phyloP scores from a whole-genome alignment of 35 echinoderm and acorn worm species.

The Stichopus chloronotus region DNA sequence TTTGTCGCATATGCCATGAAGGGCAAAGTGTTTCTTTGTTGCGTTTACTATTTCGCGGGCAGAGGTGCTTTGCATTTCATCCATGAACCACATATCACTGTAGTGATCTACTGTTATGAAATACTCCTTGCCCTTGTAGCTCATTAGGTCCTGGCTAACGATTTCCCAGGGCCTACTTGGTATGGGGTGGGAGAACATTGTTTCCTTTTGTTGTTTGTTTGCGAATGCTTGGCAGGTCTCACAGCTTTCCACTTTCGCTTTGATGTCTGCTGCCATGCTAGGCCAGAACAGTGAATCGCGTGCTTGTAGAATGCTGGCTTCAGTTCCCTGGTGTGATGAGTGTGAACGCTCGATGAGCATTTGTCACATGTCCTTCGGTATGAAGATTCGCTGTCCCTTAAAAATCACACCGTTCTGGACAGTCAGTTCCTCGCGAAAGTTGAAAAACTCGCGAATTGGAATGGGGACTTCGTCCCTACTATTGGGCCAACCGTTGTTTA shows the following conservation, averaged over 20 bases:
- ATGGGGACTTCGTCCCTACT: conserved; percentile 51
- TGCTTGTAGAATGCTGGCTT: conserved; percentile 67
- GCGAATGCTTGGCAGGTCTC: conserved; percentile 49
- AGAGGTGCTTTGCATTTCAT: conserved; percentile 54
- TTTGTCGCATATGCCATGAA: no score
- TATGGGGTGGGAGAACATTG: conserved; percentile 55
- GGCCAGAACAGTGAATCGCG: conserved; percentile 72
- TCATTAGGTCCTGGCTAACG: conserved; percentile 62
- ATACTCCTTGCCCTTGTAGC: conserved; percentile 53
- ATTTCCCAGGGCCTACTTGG: conserved; percentile 59
- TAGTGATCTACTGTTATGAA: conserved; percentile 69
- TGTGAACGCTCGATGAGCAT: conserved; percentile 49
- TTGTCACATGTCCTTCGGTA: conserved; percentile 45
- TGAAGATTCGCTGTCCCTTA: conserved; percentile 54
- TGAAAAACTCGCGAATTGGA: conserved; percentile 53
- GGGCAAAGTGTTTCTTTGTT: conserved; percentile 3
- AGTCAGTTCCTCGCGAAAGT: conserved; percentile 69
- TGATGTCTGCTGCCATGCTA: conserved; percentile 62
- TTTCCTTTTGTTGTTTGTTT: conserved; percentile 69
- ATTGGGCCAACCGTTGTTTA: conserved; percentile 58
- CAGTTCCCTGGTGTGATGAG: conserved; percentile 58
- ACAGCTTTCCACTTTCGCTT: conserved; percentile 52
- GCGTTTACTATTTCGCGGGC: neutral
- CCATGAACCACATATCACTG: conserved; percentile 61
- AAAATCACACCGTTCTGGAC: conserved; percentile 58